Base-by-base conservation (phyloP, 2,113 vertebrate species). In the Symphodus melops region DNA sequence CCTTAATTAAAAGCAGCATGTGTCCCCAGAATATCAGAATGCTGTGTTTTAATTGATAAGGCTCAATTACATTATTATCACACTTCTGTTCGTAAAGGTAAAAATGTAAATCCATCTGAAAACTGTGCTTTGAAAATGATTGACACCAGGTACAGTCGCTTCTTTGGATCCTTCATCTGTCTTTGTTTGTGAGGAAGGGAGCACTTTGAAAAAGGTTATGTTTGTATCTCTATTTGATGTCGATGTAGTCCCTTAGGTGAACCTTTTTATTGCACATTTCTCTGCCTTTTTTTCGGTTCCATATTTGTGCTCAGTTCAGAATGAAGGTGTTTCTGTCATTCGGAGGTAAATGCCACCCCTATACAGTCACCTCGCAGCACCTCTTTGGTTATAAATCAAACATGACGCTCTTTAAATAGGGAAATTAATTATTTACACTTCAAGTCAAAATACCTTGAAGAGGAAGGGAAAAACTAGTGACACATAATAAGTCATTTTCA, bases 371-470 rank as follows among this genome's bases (percentile, higher is more conserved):
- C 86, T 82, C 64, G 19, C 71, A 67, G 75, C 69, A 62, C 81
- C 62, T 68, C 69, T 41, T 11, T 66, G 66, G 77, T 88, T 87
- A 92, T 93, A 93, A 93, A 93, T 93, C 91, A 93, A 90, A 91
- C 88, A 88, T 90, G 91, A 85, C 89, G 56, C 81, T 86, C 90
- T 90, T 93, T 92, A 93, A 93, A 93, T 93, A 88, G 91, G 89
- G 88, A 89, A 92, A 92, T 93, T 91, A 93, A 93, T 93, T 93
- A 93, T 93, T 93, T 93, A 93, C 88, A 91, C 83, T 87, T 86
- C 74, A 91, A 88, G 89, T 86, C 85, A 93, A 93, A 93, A 93
- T 90, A 92, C 86, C 91, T 92, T 83, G 86, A 88, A 92, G 77
- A 90, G 74, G 79, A 89, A 70, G 5, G 63, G 75, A 75, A 82